A percentile compares a stretch with the other conserved stretches of the same genome.
phyloP scores from a whole-genome alignment of 2,113 vertebrate genomes.

The Myodes glareolus region DNA sequence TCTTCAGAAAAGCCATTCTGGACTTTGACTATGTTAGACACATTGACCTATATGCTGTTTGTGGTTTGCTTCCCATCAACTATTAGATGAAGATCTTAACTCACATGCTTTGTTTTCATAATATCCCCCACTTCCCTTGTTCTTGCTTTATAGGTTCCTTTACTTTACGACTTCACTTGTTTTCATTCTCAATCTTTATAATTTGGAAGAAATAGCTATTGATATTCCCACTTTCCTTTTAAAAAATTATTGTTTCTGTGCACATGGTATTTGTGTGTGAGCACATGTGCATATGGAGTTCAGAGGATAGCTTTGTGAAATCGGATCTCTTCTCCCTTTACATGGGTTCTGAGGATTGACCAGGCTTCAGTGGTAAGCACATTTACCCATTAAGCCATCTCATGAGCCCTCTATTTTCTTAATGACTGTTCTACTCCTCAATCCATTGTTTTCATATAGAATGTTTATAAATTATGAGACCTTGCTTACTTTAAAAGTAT shows the following conservation, averaged over 20 bases:
- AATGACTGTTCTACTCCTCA: background rate
- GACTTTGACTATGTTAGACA: background rate
- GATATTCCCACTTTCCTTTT: background rate
- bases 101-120: background rate
- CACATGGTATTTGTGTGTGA: background rate
- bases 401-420: background rate
- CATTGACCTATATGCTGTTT: background rate
- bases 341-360: background rate
- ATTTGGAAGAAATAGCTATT: background rate
- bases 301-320: background rate
- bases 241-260: background rate
- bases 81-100: background rate
- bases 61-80: background rate
- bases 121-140: background rate
- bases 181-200: constrained; percentile 42
- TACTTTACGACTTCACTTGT: background rate
- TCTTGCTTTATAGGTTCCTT: background rate
- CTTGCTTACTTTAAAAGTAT: constrained; percentile 52
- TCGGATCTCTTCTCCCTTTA: background rate
- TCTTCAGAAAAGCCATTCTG: constrained; percentile 47
- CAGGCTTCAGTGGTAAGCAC: background rate
- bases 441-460: constrained; percentile 34
- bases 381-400: background rate
- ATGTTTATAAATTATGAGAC: constrained; percentile 37
- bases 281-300: background rate